Conservation (phyloP, 2,888 invertebrate genomes). For the Cremastobaeus sp. region DNA sequence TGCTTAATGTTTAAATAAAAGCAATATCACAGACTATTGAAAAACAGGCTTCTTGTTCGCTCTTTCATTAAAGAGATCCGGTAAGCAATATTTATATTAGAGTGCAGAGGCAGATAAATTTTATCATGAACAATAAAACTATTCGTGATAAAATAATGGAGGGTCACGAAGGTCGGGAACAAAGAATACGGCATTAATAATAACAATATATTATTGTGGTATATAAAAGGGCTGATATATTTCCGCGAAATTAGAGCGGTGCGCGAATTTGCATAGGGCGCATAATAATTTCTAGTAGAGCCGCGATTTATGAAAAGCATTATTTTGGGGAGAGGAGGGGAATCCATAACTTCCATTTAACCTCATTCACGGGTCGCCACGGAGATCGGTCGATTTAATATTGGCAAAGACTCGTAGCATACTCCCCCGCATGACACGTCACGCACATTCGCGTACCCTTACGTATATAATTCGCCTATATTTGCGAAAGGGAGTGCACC, state of each 20-base stretch:
- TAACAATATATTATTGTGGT: slow-evolving; percentile 51
- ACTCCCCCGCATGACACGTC: slow-evolving; percentile 65
- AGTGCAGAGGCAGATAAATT: too few species aligned
- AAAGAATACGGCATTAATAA: slow-evolving; percentile 31
- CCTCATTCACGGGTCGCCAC: slow-evolving; percentile 62
- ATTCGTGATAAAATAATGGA: background rate
- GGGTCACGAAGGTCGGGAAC: background rate
- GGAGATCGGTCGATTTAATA: slow-evolving; percentile 69
- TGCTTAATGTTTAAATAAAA: too few species aligned
- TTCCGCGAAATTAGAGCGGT: slow-evolving; percentile 53
- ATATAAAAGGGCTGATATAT: slow-evolving; percentile 52
- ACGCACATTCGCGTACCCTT: slow-evolving; percentile 70
- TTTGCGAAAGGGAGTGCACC: slow-evolving; percentile 61
- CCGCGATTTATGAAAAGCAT: slow-evolving; percentile 59
- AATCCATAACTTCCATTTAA: slow-evolving; percentile 66
- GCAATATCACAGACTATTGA: too few species aligned
- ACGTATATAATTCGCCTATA: slow-evolving; percentile 65
- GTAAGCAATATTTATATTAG: too few species aligned
- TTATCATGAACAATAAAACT: too few species aligned
- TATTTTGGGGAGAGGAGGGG: slow-evolving; percentile 42
- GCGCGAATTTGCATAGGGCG: slow-evolving; percentile 57
- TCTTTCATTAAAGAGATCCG: too few species aligned
- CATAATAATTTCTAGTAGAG: slow-evolving; percentile 60
- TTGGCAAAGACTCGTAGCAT: slow-evolving; percentile 64
- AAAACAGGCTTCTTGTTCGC: too few species aligned